phyloP scores from a whole-genome alignment of 1,140 invertebrate species.

The Camponotus pennsylvanicus region DNA sequence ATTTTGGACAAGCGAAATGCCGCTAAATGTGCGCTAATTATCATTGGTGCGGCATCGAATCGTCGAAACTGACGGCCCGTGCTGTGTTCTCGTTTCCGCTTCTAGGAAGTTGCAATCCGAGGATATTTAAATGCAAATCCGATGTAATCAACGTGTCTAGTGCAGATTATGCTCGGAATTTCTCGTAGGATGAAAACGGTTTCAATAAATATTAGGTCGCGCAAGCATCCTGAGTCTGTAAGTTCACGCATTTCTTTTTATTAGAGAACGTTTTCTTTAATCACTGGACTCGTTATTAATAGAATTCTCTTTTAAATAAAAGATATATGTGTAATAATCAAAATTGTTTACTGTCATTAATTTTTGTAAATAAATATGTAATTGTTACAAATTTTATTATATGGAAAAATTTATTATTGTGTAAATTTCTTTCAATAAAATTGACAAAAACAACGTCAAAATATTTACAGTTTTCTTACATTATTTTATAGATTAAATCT shows the following conservation, averaged over 20 bases:
- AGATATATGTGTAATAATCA: background rate
- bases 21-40: slow-evolving; percentile 20
- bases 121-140: slow-evolving; percentile 43
- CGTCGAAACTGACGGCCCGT: slow-evolving; percentile 3
- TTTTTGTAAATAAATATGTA: too few species aligned
- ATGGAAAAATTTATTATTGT: too few species aligned
- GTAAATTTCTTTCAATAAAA: too few species aligned
- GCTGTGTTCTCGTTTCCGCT: background rate
- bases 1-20: slow-evolving; percentile 48
- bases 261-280: background rate
- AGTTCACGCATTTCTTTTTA: background rate
- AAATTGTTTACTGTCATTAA: background rate
- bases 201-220: background rate
- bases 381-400: too few species aligned
- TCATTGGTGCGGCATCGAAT: background rate
- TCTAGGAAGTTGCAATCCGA: background rate
- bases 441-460: too few species aligned
- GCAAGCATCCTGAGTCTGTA: background rate
- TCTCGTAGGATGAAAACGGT: background rate
- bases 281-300: background rate
- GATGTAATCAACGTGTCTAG: slow-evolving; percentile 9
- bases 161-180: slow-evolving; percentile 3
- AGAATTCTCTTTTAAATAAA: background rate
- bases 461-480: too few species aligned
- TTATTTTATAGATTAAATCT: too few species aligned